Evolutionary conservation across 2,113 vertebrate species (phyloP).

Genomic region (Sinocyclocheilus maitianheensis): DNA sequence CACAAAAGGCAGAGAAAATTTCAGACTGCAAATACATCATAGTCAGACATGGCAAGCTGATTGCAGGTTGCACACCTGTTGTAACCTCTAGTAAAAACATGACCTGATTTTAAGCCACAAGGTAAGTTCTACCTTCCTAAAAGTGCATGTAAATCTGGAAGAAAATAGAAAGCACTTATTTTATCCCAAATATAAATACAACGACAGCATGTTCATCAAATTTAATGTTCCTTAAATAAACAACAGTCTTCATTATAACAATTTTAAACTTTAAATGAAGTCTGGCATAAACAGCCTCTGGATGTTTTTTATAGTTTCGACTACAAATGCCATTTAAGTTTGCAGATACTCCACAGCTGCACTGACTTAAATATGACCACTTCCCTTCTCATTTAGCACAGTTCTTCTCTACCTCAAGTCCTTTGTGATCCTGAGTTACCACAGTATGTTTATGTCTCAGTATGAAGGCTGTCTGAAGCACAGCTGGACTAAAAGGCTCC

Average conservation of each 20-base stretch:
- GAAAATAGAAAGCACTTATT: neutral
- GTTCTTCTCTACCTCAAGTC: conserved; percentile 11
- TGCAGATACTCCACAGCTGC: conserved; percentile 24
- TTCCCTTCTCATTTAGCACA: neutral
- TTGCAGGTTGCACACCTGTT: conserved; percentile 40
- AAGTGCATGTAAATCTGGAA: neutral
- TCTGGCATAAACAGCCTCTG: conserved; percentile 20
- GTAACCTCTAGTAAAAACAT: conserved; percentile 29
- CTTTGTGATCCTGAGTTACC: conserved; percentile 12
- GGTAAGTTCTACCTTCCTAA: conserved; percentile 22
- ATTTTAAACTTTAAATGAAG: conserved; percentile 18
- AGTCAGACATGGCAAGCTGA: conserved; percentile 13
- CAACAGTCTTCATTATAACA: conserved; percentile 13
- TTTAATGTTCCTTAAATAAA: conserved; percentile 34
- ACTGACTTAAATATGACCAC: neutral
- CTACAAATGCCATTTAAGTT: conserved; percentile 8
- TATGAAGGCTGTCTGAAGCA: conserved; percentile 17
- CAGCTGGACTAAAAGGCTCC: conserved; percentile 18
- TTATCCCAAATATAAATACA: neutral
- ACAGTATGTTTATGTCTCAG: conserved; percentile 9
- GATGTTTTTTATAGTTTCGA: conserved; percentile 3
- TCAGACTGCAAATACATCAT: neutral
- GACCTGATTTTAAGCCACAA: neutral
- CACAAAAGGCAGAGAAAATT: neutral
- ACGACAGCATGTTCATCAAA: conserved; percentile 19